Percentiles rank a stretch among this genome's conserved stretches.
Conservation (phyloP, 2,797 vertebrate genomes). For the Percopsis omiscomaycus region DNA sequence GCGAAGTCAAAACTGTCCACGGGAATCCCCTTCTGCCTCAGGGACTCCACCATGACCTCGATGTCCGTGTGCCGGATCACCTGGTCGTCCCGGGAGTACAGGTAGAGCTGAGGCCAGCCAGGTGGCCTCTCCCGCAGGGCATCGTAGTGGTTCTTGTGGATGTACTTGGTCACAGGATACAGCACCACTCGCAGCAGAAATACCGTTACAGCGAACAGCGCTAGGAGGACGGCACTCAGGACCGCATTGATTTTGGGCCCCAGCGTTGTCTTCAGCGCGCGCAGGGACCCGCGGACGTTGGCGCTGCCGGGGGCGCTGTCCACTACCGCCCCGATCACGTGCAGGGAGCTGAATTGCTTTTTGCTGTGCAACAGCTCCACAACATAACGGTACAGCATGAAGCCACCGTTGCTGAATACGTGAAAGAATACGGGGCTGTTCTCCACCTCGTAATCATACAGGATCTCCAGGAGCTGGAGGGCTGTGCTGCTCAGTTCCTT, state of each 20-base stretch:
- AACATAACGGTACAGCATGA: constrained; percentile 94
- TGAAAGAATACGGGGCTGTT: constrained; percentile 91
- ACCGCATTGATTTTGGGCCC: constrained; percentile 69
- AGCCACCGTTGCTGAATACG: constrained; percentile 92
- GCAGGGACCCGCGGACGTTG: constrained; percentile 83
- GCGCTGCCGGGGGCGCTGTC: constrained; percentile 89
- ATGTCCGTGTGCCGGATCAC: constrained; percentile 84
- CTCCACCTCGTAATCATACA: constrained; percentile 89
- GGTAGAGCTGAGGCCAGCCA: constrained; percentile 89
- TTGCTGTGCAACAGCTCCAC: constrained; percentile 82
- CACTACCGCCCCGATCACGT: constrained; percentile 84
- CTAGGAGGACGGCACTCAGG: constrained; percentile 79
- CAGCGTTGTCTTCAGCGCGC: constrained; percentile 82
- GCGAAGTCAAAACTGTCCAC: constrained; percentile 86
- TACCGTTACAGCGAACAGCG: constrained; percentile 79
- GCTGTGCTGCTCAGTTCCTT: constrained; percentile 85
- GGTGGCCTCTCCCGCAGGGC: constrained; percentile 80
- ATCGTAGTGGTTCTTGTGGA: constrained; percentile 90
- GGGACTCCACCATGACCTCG: constrained; percentile 75
- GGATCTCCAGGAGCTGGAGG: constrained; percentile 85
- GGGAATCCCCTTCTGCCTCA: constrained; percentile 73
- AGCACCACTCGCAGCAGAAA: constrained; percentile 82
- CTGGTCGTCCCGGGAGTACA: constrained; percentile 86
- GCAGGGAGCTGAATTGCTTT: constrained; percentile 78
- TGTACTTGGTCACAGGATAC: constrained; percentile 85